Conservation (phyloP, 2,797 vertebrate species). For the Sebastes oblongus region DNA sequence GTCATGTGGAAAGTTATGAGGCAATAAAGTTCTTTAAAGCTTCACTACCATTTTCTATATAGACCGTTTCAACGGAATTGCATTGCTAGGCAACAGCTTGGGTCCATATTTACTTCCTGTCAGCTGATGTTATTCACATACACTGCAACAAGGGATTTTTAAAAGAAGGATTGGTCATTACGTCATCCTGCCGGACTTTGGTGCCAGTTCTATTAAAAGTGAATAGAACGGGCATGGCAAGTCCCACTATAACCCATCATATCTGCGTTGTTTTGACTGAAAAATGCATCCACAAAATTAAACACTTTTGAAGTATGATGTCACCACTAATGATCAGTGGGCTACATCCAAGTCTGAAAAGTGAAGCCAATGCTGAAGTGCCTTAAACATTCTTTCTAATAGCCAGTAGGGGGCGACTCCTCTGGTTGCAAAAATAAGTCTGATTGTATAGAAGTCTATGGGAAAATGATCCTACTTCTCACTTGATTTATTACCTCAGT, state of each 20-base stretch:
- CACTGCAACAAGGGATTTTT: background rate
- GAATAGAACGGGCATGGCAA: accelerated
- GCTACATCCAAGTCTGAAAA: too few species aligned
- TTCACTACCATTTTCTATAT: background rate
- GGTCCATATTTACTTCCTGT: background rate
- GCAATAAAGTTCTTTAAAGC: background rate
- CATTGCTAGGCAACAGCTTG: background rate
- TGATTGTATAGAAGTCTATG: too few species aligned
- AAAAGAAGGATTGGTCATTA: too few species aligned
- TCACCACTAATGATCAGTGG: background rate
- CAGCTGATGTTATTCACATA: background rate
- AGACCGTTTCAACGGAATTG: background rate
- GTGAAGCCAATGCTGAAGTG: too few species aligned
- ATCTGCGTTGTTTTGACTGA: background rate
- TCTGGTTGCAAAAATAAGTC: too few species aligned
- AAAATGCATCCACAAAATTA: too few species aligned
- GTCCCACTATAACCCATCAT: background rate
- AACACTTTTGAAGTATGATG: background rate
- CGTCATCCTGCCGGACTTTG: too few species aligned
- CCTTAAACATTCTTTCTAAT: too few species aligned
- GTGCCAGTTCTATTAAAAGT: too few species aligned
- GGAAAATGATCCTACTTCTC: accelerated
- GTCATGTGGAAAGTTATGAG: background rate
- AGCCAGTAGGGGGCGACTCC: too few species aligned
- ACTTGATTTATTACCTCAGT: too few species aligned